Evolutionary conservation across 2,888 invertebrate species (phyloP).

Genomic region (Amphipoea oculea): DNA sequence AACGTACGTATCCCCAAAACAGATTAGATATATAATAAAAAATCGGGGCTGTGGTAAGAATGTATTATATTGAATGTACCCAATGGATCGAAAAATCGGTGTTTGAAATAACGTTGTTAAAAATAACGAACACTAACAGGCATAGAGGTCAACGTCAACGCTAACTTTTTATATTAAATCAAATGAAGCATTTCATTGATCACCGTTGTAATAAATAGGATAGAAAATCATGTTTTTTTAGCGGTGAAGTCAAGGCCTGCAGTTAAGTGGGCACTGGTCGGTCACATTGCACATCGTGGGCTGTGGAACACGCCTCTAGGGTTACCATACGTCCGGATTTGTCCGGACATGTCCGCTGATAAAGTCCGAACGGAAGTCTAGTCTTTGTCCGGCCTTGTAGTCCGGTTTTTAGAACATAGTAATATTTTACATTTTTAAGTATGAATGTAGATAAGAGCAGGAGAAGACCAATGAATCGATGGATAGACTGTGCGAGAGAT

Average conservation of each 20-base stretch:
- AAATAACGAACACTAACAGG: constrained; percentile 39
- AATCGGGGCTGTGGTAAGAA: neutral
- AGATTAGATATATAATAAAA: neutral
- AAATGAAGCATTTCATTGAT: constrained; percentile 60
- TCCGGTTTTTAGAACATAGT: neutral
- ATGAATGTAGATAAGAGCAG: neutral
- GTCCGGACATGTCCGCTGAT: too few species aligned
- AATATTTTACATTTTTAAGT: neutral
- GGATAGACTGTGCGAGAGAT: neutral
- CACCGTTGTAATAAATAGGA: constrained; percentile 62
- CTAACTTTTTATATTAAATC: constrained; percentile 37
- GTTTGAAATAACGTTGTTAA: neutral
- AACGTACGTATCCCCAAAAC: neutral
- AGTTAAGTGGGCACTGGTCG: constrained; percentile 52
- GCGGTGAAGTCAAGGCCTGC: constrained; percentile 69
- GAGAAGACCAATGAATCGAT: neutral
- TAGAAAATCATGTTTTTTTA: constrained; percentile 67
- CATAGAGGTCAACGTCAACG: constrained; percentile 38
- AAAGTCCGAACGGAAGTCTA: neutral
- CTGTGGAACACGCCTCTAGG: constrained; percentile 27
- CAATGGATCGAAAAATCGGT: neutral
- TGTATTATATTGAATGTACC: neutral
- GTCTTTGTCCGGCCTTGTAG: too few species aligned
- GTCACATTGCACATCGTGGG: constrained; percentile 64
- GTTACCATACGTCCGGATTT: neutral